These are phyloP conservation scores for Procavia capensis DNA, from an alignment of 2,113 vertebrate genomes.

Conservation along the genomic window DNA sequence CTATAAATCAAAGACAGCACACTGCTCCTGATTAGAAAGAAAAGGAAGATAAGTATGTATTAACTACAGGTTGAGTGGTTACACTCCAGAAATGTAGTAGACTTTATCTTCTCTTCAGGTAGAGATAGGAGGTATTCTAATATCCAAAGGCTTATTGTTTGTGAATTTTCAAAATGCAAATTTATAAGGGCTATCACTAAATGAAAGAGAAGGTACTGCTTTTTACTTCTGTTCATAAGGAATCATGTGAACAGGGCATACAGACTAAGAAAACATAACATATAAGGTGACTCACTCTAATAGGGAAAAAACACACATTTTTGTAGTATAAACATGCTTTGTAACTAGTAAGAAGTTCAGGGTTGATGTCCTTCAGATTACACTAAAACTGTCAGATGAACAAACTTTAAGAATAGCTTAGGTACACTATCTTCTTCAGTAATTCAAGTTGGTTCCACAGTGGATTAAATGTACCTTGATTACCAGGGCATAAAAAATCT, in stretches of 20 bases:
- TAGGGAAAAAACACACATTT: not conserved
- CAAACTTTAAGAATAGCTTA: not conserved
- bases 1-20: constrained; percentile 14
- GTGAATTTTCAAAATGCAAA: constrained; percentile 24
- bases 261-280: not conserved
- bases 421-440: not conserved
- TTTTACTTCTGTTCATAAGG: not conserved
- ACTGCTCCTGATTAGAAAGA: not conserved
- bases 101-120: not conserved
- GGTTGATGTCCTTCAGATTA: not conserved
- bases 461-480: constrained; percentile 32
- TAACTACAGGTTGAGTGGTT: not conserved
- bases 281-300: not conserved
- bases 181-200: not conserved
- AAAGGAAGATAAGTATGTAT: not conserved
- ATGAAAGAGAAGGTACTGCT: not conserved
- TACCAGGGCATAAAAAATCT: not conserved
- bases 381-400: not conserved
- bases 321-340: not conserved
- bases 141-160: not conserved
- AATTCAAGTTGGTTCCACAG: not conserved
- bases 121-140: not conserved
- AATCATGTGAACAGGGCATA: not conserved
- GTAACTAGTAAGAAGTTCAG: not conserved
- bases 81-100: not conserved